A percentile compares a stretch with the other conserved stretches of the same genome.
Conservation (phyloP, 2,797 vertebrate genomes). For the Apodemus agrarius region DNA sequence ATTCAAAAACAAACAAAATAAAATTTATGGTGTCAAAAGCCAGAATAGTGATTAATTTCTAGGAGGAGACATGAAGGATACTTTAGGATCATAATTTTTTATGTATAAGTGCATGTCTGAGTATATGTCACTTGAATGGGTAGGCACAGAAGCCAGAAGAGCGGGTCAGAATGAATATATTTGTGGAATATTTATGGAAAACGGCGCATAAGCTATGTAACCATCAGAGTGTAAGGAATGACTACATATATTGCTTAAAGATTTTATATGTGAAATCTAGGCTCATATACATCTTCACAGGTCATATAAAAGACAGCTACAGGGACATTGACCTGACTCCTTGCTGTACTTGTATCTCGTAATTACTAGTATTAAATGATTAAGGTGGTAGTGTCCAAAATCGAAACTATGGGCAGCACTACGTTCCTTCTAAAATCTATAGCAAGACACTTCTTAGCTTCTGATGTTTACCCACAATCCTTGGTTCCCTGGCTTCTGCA, state of each 20-base stretch:
- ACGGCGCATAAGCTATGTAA: neutral
- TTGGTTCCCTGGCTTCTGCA: neutral
- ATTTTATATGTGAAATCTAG: slow-evolving; percentile 8
- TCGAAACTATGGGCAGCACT: neutral
- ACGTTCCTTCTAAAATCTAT: neutral
- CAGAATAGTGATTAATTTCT: neutral
- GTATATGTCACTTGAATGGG: neutral
- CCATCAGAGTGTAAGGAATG: neutral
- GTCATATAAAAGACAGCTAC: neutral
- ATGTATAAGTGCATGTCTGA: neutral
- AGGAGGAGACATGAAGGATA: neutral
- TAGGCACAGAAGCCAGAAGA: neutral
- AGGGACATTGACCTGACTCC: neutral
- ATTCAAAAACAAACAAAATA: neutral
- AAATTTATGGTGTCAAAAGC: neutral
- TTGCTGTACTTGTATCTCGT: neutral
- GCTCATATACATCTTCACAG: neutral
- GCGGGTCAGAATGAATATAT: neutral
- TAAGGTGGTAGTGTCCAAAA: neutral
- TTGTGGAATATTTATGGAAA: neutral
- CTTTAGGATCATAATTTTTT: neutral
- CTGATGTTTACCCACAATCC: neutral
- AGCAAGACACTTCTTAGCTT: neutral
- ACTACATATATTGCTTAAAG: neutral
- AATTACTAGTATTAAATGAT: neutral